Conservation (phyloP, 2,888 invertebrate species). For the Lithosia quadra region DNA sequence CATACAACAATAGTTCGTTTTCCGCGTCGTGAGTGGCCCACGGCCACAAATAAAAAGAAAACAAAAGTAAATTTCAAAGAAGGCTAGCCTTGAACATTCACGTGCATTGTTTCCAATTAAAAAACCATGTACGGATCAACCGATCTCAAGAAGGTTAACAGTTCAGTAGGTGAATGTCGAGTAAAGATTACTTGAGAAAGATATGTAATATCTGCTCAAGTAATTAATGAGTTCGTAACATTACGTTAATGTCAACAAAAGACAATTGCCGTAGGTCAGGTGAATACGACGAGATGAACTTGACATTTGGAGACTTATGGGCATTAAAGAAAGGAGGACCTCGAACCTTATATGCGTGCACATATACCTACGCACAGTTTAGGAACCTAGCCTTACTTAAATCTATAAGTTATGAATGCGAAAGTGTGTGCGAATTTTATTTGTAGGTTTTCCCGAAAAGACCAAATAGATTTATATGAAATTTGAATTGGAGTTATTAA, state of each 20-base stretch:
- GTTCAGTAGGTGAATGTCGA: constrained; percentile 56
- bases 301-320: background rate
- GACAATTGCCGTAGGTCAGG: constrained; percentile 5
- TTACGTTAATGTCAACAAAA: background rate
- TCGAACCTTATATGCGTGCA: background rate
- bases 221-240: constrained; percentile 13
- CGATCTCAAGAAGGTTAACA: constrained; percentile 35
- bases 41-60: constrained; percentile 59
- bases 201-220: constrained; percentile 11
- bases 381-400: no score
- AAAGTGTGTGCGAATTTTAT: background rate
- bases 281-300: constrained; percentile 5
- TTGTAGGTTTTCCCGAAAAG: background rate
- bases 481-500: no score
- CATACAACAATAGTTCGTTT: background rate
- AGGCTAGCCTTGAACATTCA: constrained; percentile 46
- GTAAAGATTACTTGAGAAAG: constrained; percentile 48
- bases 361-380: background rate
- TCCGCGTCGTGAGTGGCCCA: constrained; percentile 58
- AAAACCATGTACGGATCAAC: constrained; percentile 36
- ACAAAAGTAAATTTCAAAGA: constrained; percentile 44
- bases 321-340: background rate
- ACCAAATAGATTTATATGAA: background rate
- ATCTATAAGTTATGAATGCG: background rate
- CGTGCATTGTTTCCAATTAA: constrained; percentile 42